These are phyloP conservation scores for Chydorus sphaericus DNA, from an alignment of 2,888 invertebrate species.

Conservation along the genomic window DNA sequence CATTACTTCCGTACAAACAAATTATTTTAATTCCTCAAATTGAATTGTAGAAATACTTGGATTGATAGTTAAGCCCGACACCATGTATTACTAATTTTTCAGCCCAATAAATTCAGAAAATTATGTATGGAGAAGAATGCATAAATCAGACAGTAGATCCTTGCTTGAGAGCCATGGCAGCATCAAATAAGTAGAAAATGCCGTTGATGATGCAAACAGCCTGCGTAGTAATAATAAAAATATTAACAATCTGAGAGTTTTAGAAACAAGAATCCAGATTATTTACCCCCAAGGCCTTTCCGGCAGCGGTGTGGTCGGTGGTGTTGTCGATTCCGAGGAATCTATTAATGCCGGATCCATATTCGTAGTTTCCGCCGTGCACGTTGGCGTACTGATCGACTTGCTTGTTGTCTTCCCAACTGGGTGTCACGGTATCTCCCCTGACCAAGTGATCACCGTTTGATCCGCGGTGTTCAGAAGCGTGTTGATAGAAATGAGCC, in stretches of 20 bases:
- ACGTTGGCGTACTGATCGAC: too few species aligned
- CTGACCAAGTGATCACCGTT: neutral
- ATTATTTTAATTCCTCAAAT: too few species aligned
- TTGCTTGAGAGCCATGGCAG: conserved; percentile 15
- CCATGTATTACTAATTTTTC: too few species aligned
- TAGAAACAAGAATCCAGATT: neutral
- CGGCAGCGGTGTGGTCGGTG: conserved; percentile 16
- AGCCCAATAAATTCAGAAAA: too few species aligned
- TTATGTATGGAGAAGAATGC: too few species aligned
- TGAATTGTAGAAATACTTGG: too few species aligned
- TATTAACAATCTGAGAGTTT: neutral
- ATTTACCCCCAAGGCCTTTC: conserved; percentile 20
- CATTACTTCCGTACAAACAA: too few species aligned
- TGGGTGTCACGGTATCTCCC: neutral
- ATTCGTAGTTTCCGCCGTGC: too few species aligned
- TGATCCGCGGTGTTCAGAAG: too few species aligned
- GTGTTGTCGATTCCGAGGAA: neutral
- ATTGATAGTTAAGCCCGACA: too few species aligned
- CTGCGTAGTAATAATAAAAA: neutral
- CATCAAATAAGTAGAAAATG: conserved; percentile 20
- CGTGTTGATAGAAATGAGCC: too few species aligned
- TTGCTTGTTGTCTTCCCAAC: neutral
- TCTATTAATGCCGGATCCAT: neutral
- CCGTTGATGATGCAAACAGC: conserved; percentile 21
- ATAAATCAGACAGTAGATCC: conserved; percentile 13